phyloP scores from a whole-genome alignment of 1,140 invertebrate genomes.

The Aplysia californica region DNA sequence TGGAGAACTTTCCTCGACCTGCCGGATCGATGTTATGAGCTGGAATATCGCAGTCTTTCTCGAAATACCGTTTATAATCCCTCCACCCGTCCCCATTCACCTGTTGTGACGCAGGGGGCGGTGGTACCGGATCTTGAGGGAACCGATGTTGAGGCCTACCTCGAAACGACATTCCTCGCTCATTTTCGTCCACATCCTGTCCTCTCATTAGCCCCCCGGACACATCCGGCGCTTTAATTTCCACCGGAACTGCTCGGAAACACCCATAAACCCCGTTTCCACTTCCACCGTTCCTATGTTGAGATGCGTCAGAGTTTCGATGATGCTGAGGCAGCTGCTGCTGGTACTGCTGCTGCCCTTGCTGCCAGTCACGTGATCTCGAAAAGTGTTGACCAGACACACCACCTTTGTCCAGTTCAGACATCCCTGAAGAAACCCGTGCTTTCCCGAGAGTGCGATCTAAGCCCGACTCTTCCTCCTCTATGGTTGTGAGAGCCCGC shows the following conservation, averaged over 20 bases:
- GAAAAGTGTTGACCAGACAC: background rate
- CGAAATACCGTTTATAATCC: background rate
- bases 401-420: background rate
- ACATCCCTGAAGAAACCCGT: background rate
- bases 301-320: background rate
- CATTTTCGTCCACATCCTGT: background rate
- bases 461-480: slow-evolving; percentile 4
- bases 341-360: background rate
- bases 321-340: background rate
- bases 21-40: slow-evolving; percentile 11
- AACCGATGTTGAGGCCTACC: background rate
- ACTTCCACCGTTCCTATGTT: background rate
- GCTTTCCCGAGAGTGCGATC: no score
- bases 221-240: background rate
- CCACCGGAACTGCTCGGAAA: slow-evolving; percentile 7
- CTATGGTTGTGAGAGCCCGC: slow-evolving; percentile 21
- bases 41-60: slow-evolving; percentile 14
- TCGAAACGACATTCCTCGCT: background rate
- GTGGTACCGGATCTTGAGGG: no score
- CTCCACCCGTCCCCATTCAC: background rate
- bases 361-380: background rate
- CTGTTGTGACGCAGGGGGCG: background rate
- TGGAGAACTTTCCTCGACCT: background rate
- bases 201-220: background rate
- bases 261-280: background rate